Base-by-base conservation (phyloP, 2,888 invertebrate species). In the Erebia palarica region DNA sequence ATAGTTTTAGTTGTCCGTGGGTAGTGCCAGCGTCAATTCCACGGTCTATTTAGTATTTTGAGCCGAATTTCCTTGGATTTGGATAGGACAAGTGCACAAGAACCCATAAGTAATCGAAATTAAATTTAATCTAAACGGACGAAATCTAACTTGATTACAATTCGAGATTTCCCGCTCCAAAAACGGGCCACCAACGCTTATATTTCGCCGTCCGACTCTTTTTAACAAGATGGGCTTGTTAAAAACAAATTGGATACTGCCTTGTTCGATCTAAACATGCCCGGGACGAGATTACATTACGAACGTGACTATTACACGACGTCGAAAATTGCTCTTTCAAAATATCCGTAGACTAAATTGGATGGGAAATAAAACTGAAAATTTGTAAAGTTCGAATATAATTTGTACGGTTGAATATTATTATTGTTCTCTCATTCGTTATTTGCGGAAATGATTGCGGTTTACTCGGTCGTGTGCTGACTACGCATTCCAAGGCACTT, bases 221-320 rank as follows among this genome's bases (percentile, higher is more conserved):
- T 63, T 60, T 49, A 49, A 49, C 63, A 63, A 63, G 63, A 47
- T 49, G 47, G 49, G 63, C 47, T 63, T 63, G 63, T 49, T 63
- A 63, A 63, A 63, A 63, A 63, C 49, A 63, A 49, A 63, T 63
- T 63, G 63, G 63, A 63, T 49, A 63, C 21, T 47, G 21, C 8
- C 49, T 63, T 47, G 61, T 63, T 63, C 63, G 47, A 63, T 49
- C 63, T 49, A 49, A 63, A 63, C 49, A 63, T 63, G 61, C 61
- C 49, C 13, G 21, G 47, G 21, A 63, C 63, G 49, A 21, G 49
- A 49, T 63, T 63, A 21, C 49, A 49, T 63, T 63, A 63, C 21
- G 49, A 13, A 63, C 63, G 63, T 49, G 49, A 63, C 63, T 63
- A 63, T 49, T 49, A 60, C n/a, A 21, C 18, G 63, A 21, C 63